Conservation (phyloP, 2,797 vertebrate genomes). For the Premnoplex brunnescens region DNA sequence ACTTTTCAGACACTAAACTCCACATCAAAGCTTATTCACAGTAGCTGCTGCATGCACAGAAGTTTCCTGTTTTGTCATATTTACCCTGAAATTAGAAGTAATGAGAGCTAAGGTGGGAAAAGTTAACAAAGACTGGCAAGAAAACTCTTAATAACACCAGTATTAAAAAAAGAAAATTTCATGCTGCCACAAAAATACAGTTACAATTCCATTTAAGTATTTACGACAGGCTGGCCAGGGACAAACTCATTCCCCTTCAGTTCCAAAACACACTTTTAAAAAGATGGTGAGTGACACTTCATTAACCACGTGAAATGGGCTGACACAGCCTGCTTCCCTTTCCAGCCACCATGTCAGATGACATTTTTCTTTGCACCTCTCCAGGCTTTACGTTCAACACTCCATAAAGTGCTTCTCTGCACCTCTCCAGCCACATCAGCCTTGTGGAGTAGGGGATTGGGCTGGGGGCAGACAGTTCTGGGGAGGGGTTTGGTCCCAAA, state of each 20-base stretch:
- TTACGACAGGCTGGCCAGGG: not conserved
- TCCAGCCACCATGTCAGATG: not conserved
- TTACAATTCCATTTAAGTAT: not conserved
- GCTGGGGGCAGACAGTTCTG: not conserved
- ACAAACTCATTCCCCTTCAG: constrained; percentile 20
- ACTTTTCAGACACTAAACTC: constrained; percentile 17
- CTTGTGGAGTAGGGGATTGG: rapidly evolving
- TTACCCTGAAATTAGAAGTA: not conserved
- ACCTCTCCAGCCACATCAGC: not conserved
- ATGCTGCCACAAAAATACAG: not conserved
- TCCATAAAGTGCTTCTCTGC: not conserved
- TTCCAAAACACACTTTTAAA: constrained; percentile 1
- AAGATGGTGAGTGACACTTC: constrained; percentile 25
- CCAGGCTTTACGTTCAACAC: not conserved
- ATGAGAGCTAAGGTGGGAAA: not conserved
- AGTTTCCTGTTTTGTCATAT: not conserved
- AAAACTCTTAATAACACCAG: not conserved
- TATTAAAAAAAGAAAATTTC: not conserved
- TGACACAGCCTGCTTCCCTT: constrained; percentile 6
- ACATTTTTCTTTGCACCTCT: not conserved
- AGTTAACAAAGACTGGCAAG: not conserved
- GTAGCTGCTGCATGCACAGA: not conserved
- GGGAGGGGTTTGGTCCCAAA: not conserved
- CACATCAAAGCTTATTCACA: not conserved
- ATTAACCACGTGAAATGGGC: constrained; percentile 18